Base-by-base conservation (phyloP, 2,888 invertebrate species). In the Meghimatium bilineatum region DNA sequence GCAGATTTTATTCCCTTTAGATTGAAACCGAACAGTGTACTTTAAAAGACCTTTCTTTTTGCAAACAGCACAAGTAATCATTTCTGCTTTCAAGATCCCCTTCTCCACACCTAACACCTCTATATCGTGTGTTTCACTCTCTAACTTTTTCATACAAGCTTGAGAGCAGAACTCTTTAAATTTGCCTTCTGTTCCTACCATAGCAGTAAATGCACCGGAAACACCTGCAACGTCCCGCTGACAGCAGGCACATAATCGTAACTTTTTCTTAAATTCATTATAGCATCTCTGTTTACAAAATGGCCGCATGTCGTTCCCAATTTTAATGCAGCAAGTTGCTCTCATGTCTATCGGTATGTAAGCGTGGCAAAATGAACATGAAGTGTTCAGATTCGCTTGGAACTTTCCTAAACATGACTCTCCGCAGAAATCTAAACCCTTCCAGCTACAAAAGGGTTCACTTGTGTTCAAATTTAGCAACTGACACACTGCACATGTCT, bases 341-440 rank as follows among this genome's bases (percentile, higher is more conserved):
- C 98, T 95, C 87, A 97, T 96, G 2, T 95, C 95, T 75, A 96
- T 95, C 79, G 96, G 95, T 0, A 98, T 97, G 6, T 95, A 94
- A 52, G 95, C 95, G 84, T 96, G 95, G 92, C 98, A 99, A 89
- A 96, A 96, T 14, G 96, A 96, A 93, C 98, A 98, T 87, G 95
- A 95, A 0, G 96, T 95, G 0, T 96, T 96, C 80, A 96, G 95
- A 87, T 95, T 95, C 86, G 96, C 95, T 93, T 97, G 97, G 94
- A 96, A 97, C 91, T 95, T 95, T 88, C 97, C 96, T 89, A 98
- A 94, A 91, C 98, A 98, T 79, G 96, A 95, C 93, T 97, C 97
- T 87, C 97, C 96, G 92, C 98, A 98, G 93, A 97, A 98, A 93
- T 98, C 97, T 96, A 97, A 96, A 0, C 97, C 97, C 94, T 98